Evolutionary conservation across 2,888 invertebrate genomes (phyloP).

Genomic region (Halictus quadricinctus): DNA sequence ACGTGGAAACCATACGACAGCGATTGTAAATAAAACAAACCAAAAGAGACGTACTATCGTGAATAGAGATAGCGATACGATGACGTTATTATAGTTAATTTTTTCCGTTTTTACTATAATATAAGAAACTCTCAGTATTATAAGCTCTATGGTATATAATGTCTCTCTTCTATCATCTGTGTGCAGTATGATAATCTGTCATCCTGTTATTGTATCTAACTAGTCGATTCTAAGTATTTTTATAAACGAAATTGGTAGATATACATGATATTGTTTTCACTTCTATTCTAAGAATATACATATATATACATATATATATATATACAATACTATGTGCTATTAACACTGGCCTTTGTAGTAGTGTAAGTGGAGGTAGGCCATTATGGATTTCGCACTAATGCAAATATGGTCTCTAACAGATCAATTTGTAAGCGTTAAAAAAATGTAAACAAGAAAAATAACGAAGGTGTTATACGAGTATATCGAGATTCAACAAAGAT

Average conservation of each 20-base stretch:
- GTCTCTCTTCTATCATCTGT: constrained; percentile 57
- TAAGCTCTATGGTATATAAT: constrained; percentile 59
- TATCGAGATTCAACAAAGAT: constrained; percentile 27
- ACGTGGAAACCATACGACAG: constrained; percentile 16
- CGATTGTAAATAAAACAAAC: constrained; percentile 36
- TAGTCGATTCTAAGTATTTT: constrained; percentile 55
- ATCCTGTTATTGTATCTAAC: constrained; percentile 50
- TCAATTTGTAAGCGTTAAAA: constrained; percentile 41
- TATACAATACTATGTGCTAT: constrained; percentile 56
- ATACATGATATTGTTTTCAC: constrained; percentile 47
- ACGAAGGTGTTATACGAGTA: constrained; percentile 32
- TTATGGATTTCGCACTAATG: constrained; percentile 47
- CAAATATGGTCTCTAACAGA: constrained; percentile 42
- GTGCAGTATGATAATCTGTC: constrained; percentile 56
- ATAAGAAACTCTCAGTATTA: constrained; percentile 48
- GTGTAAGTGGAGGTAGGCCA: constrained; percentile 68
- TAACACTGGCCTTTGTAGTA: constrained; percentile 79
- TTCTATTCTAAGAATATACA: constrained; percentile 44
- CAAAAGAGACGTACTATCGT: not conserved
- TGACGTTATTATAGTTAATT: not conserved
- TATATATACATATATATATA: not conserved
- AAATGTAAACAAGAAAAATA: constrained; percentile 20
- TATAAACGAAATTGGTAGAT: constrained; percentile 52
- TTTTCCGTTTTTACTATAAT: not conserved
- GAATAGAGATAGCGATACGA: constrained; percentile 11